These are phyloP conservation scores for Eumacrocentrus americanus DNA, from an alignment of 2,888 invertebrate species.

Conservation along the genomic window DNA sequence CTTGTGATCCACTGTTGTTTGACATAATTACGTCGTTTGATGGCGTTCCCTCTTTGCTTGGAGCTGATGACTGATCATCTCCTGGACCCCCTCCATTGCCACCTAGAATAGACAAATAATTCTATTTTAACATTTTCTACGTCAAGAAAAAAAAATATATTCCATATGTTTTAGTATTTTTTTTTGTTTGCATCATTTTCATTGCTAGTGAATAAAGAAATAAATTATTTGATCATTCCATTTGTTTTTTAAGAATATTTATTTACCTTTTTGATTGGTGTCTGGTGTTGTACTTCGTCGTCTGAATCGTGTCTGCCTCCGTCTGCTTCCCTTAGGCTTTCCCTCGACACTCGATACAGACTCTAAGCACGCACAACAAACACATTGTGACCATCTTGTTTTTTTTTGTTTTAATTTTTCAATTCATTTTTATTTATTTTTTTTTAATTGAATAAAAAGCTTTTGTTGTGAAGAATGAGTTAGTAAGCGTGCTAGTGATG, in stretches of 20 bases:
- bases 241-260: neutral
- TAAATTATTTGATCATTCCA: neutral
- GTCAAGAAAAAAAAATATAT: slow-evolving; percentile 1
- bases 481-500: neutral
- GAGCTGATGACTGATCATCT: slow-evolving; percentile 56
- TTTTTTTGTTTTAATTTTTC: slow-evolving; percentile 1
- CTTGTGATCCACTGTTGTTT: slow-evolving; percentile 52
- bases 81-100: slow-evolving; percentile 54
- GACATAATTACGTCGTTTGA: slow-evolving; percentile 53
- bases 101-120: slow-evolving; percentile 42
- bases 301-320: slow-evolving; percentile 55
- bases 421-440: slow-evolving; percentile 10
- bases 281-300: slow-evolving; percentile 60
- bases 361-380: slow-evolving; percentile 62
- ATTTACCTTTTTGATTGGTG: slow-evolving; percentile 51
- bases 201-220: neutral
- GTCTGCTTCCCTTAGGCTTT: slow-evolving; percentile 61
- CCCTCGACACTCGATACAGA: slow-evolving; percentile 69
- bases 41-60: slow-evolving; percentile 55
- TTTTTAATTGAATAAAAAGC: too few species aligned
- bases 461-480: too few species aligned
- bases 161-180: neutral
- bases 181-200: neutral
- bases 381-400: slow-evolving; percentile 59
- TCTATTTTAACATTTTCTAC: neutral